phyloP scores from a whole-genome alignment of 2,113 vertebrate genomes.

The Rhineura floridana region DNA sequence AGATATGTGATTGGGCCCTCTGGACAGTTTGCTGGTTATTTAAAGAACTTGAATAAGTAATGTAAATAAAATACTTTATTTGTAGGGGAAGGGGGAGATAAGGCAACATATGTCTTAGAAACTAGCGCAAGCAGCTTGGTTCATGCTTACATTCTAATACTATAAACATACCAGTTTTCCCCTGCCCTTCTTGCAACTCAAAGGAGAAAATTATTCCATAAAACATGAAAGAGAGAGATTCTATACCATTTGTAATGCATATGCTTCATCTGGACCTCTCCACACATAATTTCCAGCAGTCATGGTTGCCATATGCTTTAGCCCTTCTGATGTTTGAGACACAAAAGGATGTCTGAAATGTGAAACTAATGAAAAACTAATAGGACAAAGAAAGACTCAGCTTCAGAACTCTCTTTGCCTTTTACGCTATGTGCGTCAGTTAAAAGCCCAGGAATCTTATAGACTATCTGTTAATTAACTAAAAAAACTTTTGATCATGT shows the following conservation, averaged over 20 bases:
- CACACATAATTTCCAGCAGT: slow-evolving; percentile 36
- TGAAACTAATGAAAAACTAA: slow-evolving; percentile 56
- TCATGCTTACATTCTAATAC: slow-evolving; percentile 18
- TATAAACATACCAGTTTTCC: not conserved
- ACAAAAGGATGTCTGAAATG: slow-evolving; percentile 25
- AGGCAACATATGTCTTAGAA: not conserved
- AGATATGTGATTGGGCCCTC: no score
- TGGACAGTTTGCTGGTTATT: no score
- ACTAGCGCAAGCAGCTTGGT: not conserved
- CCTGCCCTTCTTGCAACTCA: not conserved
- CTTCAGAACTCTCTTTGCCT: slow-evolving; percentile 23
- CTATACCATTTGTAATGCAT: slow-evolving; percentile 36
- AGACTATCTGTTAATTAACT: not conserved
- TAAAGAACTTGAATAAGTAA: no score
- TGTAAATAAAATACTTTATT: no score
- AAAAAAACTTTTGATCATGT: not conserved
- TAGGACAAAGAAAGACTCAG: slow-evolving; percentile 24
- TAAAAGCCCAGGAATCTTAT: not conserved
- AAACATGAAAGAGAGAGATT: slow-evolving; percentile 31
- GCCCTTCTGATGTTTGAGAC: slow-evolving; percentile 43
- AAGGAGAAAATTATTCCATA: slow-evolving; percentile 15
- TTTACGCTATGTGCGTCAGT: not conserved
- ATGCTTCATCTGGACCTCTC: slow-evolving; percentile 42
- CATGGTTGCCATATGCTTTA: slow-evolving; percentile 53
- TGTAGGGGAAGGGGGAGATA: no score